Conservation (phyloP, 2,797 vertebrate species). For the Podarcis lilfordi region DNA sequence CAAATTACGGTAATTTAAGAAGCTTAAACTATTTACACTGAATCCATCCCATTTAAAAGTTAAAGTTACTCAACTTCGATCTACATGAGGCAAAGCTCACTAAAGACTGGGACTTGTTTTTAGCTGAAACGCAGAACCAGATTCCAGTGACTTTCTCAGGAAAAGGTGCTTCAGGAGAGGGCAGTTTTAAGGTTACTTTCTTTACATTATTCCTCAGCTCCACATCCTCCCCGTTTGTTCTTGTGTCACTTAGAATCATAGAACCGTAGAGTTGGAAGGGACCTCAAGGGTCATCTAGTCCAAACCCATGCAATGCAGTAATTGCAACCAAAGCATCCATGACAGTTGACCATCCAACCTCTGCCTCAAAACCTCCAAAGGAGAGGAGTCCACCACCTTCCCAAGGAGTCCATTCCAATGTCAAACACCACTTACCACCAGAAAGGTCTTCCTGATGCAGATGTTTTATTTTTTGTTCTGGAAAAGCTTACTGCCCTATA, state of each 20-base stretch:
- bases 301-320: too few species aligned
- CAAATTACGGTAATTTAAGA: neutral
- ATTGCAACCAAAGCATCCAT: too few species aligned
- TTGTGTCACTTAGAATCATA: neutral
- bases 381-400: too few species aligned
- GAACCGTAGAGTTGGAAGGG: too few species aligned
- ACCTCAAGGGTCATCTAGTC: too few species aligned
- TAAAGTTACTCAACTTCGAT: neutral
- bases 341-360: too few species aligned
- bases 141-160: neutral
- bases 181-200: neutral
- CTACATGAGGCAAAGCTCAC: neutral
- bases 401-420: too few species aligned
- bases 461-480: neutral
- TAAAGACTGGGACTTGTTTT: too few species aligned
- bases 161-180: neutral
- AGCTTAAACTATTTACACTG: neutral
- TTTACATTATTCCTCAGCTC: neutral
- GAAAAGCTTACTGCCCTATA: neutral
- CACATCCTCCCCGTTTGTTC: neutral
- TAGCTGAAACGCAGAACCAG: too few species aligned
- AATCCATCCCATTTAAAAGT: neutral
- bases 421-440: too few species aligned
- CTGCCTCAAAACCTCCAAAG: too few species aligned
- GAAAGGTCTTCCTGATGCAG: neutral